Conservation (phyloP, 2,113 vertebrate genomes). For the Mugil cephalus region DNA sequence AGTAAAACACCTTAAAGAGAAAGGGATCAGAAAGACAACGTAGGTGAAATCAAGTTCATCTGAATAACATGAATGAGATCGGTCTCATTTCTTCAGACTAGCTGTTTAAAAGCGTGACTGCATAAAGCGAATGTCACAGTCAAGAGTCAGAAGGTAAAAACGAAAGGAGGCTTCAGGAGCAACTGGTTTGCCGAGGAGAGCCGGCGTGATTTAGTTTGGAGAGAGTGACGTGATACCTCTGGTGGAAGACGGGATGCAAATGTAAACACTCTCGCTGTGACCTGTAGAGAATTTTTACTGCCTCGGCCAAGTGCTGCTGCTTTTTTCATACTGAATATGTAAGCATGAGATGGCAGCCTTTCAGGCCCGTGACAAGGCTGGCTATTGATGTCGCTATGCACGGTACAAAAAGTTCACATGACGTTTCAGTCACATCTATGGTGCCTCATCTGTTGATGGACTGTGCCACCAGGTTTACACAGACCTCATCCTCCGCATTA, state of each 20-base stretch:
- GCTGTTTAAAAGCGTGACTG: too few species aligned
- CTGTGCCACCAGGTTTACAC: background rate
- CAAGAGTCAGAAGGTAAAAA: background rate
- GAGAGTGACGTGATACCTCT: conserved; percentile 44
- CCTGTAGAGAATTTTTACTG: conserved; percentile 46
- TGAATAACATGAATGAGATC: background rate
- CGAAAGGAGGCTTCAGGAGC: background rate
- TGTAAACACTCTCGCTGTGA: conserved; percentile 53
- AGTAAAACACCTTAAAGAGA: too few species aligned
- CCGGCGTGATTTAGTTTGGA: conserved; percentile 45
- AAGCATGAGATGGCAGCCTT: background rate
- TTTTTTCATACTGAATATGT: conserved; percentile 15
- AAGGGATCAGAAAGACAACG: too few species aligned
- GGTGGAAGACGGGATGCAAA: conserved; percentile 29
- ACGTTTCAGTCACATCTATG: background rate
- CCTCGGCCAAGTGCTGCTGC: conserved; percentile 27
- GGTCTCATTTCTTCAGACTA: background rate
- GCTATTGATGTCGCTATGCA: too few species aligned
- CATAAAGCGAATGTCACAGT: too few species aligned
- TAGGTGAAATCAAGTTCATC: too few species aligned
- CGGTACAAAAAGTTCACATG: background rate
- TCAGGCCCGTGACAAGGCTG: background rate
- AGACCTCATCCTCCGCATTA: background rate
- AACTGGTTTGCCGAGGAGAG: background rate
- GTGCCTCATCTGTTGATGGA: background rate